These are phyloP conservation scores for Anorthoa munda DNA, from an alignment of 2,888 invertebrate species.

Conservation along the genomic window DNA sequence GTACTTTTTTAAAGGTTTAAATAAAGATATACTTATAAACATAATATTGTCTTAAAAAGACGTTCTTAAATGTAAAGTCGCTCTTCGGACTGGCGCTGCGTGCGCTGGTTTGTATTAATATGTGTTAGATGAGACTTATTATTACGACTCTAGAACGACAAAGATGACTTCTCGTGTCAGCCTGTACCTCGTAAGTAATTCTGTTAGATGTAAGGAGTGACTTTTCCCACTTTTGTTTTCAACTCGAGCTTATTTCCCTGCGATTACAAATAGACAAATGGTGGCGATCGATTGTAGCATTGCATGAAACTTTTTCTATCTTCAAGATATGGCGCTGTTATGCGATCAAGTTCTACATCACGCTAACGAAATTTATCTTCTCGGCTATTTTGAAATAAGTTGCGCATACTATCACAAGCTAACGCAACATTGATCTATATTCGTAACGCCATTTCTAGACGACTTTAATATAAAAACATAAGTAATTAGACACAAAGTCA, in stretches of 20 bases:
- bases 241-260: constrained; percentile 75
- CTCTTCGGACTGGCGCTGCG: constrained; percentile 76
- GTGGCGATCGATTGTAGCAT: constrained; percentile 50
- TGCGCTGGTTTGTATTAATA: constrained; percentile 75
- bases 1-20: constrained; percentile 82
- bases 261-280: constrained; percentile 55
- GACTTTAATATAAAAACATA: constrained; percentile 16
- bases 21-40: constrained; percentile 76
- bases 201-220: constrained; percentile 69
- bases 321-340: constrained; percentile 39
- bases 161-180: constrained; percentile 77
- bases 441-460: constrained; percentile 16
- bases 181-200: constrained; percentile 70
- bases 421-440: constrained; percentile 47
- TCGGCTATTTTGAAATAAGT: constrained; percentile 57
- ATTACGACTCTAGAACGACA: constrained; percentile 80
- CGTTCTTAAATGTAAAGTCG: constrained; percentile 76
- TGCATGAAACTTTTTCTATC: constrained; percentile 1
- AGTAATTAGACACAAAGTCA: constrained; percentile 50
- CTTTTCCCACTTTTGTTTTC: constrained; percentile 72
- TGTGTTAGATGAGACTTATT: constrained; percentile 81
- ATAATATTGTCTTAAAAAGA: constrained; percentile 84
- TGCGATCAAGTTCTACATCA: constrained; percentile 50
- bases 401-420: constrained; percentile 59
- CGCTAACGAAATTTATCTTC: constrained; percentile 56